A percentile compares a stretch with the other conserved stretches of the same genome.
phyloP scores from a whole-genome alignment of 2,888 invertebrate genomes.

The Lasioglossum lativentre region DNA sequence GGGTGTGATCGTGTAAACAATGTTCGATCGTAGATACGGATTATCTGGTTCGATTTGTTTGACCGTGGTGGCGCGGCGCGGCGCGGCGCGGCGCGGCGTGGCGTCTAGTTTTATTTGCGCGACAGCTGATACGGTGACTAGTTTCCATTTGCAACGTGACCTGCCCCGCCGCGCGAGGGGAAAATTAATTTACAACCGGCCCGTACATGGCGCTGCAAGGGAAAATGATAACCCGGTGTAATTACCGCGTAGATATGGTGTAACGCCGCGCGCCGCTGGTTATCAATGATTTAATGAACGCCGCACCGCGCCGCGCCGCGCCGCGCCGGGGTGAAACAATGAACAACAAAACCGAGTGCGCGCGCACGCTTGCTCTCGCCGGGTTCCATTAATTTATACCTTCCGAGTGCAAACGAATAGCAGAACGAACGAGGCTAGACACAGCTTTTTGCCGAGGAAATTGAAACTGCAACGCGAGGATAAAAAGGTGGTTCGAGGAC shows the following conservation, averaged over 20 bases:
- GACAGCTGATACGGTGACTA: constrained; percentile 32
- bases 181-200: constrained; percentile 56
- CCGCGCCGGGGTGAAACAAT: constrained; percentile 45
- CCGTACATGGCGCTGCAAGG: constrained; percentile 21
- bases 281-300: constrained; percentile 59
- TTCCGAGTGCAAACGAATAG: constrained; percentile 17
- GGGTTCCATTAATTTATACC: constrained; percentile 43
- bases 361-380: no score
- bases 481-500: constrained; percentile 33
- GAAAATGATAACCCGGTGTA: constrained; percentile 59
- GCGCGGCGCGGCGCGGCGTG: no score
- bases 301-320: no score
- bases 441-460: constrained; percentile 22
- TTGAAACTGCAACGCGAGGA: constrained; percentile 21
- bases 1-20: constrained; percentile 31
- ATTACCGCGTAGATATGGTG: constrained; percentile 61
- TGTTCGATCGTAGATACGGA: constrained; percentile 55
- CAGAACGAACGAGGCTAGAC: constrained; percentile 1
- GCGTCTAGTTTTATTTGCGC: constrained; percentile 35
- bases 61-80: constrained; percentile 15
- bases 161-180: constrained; percentile 10
- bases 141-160: constrained; percentile 24
- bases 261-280: constrained; percentile 23
- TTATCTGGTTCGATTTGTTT: constrained; percentile 49
- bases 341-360: constrained; percentile 13